These are phyloP conservation scores for Ophioninae sp. DNA, from an alignment of 2,888 invertebrate genomes.

Conservation along the genomic window DNA sequence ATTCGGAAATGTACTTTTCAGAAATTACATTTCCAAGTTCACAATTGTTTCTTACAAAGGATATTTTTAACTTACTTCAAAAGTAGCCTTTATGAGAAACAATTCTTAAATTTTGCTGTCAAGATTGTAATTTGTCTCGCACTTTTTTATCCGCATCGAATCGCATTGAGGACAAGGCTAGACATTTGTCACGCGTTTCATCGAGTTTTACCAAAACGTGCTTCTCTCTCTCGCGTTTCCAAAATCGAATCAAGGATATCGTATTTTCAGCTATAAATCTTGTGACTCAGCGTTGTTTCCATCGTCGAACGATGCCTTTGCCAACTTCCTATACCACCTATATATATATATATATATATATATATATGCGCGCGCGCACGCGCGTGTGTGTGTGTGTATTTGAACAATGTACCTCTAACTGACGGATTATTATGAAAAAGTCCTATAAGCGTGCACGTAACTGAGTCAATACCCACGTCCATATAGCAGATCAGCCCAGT, in stretches of 20 bases:
- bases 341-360: neutral
- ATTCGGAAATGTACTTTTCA: too few species aligned
- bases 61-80: neutral
- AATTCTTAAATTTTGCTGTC: too few species aligned
- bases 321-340: neutral
- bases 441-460: neutral
- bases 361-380: too few species aligned
- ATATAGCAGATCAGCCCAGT: neutral
- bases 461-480: neutral
- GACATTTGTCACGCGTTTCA: slow-evolving; percentile 9
- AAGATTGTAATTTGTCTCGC: neutral
- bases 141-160: neutral
- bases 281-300: slow-evolving; percentile 45
- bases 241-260: slow-evolving; percentile 47
- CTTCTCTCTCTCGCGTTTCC: slow-evolving; percentile 5
- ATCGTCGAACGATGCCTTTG: slow-evolving; percentile 25
- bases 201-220: slow-evolving; percentile 32
- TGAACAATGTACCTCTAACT: neutral
- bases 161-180: slow-evolving; percentile 49
- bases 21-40: too few species aligned
- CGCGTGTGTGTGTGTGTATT: neutral
- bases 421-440: neutral
- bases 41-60: too few species aligned
- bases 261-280: slow-evolving; percentile 41
- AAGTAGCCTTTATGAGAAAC: too few species aligned